A percentile compares a stretch with the other conserved stretches of the same genome.
Conservation (phyloP, 2,888 invertebrate species). For the Sinopyrophorus schimmeli region DNA sequence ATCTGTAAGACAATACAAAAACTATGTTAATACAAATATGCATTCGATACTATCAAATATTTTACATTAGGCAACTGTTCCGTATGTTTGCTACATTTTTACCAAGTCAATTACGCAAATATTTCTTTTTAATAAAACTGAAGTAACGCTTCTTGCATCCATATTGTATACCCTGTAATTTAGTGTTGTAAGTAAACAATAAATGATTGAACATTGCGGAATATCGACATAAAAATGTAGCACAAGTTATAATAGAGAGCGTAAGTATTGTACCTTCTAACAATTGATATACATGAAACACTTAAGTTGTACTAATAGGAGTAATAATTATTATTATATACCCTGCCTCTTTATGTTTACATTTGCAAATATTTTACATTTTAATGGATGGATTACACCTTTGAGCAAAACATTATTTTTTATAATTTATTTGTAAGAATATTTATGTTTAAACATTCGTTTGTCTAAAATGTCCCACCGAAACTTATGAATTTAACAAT, state of each 20-base stretch:
- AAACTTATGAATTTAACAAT: no score
- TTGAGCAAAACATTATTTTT: constrained; percentile 47
- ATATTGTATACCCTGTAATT: no score
- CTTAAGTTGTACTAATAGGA: constrained; percentile 39
- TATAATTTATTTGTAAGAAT: constrained; percentile 29
- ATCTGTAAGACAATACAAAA: constrained; percentile 19
- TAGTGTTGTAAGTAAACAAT: no score
- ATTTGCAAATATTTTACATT: constrained; percentile 45
- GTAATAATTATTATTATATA: constrained; percentile 42
- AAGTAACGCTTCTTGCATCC: no score
- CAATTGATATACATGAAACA: constrained; percentile 34
- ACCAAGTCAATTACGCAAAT: constrained; percentile 16
- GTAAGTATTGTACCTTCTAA: constrained; percentile 27
- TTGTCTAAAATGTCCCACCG: no score
- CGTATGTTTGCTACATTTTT: constrained; percentile 18
- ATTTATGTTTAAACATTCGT: constrained; percentile 14
- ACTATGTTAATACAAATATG: constrained; percentile 27
- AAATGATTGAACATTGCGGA: constrained; percentile 8
- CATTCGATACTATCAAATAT: constrained; percentile 26
- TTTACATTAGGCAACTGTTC: constrained; percentile 36
- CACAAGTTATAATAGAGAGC: constrained; percentile 13
- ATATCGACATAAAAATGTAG: constrained; percentile 19
- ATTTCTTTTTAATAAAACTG: no score
- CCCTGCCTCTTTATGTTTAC: constrained; percentile 48
- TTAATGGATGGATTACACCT: constrained; percentile 56